A percentile compares a stretch with the other conserved stretches of the same genome.
Conservation (phyloP, 2,797 vertebrate genomes). For the Oreochromis mossambicus region DNA sequence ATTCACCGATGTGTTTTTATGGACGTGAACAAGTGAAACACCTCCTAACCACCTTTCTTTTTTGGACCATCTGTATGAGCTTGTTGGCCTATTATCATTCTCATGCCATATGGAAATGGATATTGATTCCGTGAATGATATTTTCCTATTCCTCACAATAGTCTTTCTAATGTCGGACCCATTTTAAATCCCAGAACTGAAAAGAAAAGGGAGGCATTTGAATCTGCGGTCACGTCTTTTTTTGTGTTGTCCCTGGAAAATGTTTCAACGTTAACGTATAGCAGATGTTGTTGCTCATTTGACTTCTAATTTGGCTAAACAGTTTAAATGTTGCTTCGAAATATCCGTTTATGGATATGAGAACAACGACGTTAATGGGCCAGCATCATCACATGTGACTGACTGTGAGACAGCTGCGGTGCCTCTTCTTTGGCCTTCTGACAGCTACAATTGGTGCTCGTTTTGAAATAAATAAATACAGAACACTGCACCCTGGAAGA, state of each 20-base stretch:
- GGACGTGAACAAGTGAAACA: slow-evolving; percentile 1
- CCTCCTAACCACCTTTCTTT: slow-evolving; percentile 67
- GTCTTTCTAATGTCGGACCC: slow-evolving; percentile 62
- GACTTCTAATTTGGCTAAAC: slow-evolving; percentile 91
- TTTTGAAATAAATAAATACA: neutral
- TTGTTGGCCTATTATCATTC: slow-evolving; percentile 69
- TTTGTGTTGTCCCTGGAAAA: slow-evolving; percentile 66
- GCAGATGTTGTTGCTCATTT: slow-evolving; percentile 88
- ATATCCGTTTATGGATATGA: slow-evolving; percentile 75
- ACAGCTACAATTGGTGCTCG: neutral
- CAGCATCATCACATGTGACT: slow-evolving; percentile 28
- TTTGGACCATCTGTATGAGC: slow-evolving; percentile 64
- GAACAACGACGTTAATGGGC: slow-evolving; percentile 46
- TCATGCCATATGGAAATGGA: slow-evolving; percentile 78
- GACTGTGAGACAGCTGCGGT: slow-evolving; percentile 1
- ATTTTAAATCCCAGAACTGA: slow-evolving; percentile 74
- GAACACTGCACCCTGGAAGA: neutral
- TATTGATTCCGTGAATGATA: slow-evolving; percentile 80
- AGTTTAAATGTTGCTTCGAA: slow-evolving; percentile 65
- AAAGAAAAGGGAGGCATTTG: slow-evolving; percentile 81
- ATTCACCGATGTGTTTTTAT: slow-evolving; percentile 31
- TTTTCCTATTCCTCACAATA: slow-evolving; percentile 87
- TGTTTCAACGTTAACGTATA: slow-evolving; percentile 76
- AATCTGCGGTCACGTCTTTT: slow-evolving; percentile 80
- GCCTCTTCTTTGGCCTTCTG: slow-evolving; percentile 3